Conservation (phyloP, 2,888 invertebrate genomes). For the Anticlea derivata region DNA sequence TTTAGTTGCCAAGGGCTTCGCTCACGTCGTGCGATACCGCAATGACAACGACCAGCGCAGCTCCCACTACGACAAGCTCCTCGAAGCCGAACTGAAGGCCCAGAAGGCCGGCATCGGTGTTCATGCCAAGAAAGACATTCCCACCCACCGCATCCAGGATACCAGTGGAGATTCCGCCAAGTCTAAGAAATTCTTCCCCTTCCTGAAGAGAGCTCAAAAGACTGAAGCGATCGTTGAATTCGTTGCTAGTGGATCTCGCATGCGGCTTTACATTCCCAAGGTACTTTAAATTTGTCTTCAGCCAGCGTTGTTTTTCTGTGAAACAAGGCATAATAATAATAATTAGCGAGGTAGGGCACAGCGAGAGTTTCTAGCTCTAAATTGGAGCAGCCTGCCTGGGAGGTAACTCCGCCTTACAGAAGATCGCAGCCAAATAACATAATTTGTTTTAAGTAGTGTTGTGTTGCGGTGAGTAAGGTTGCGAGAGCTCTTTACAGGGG, state of each 20-base stretch:
- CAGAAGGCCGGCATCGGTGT: conserved; percentile 91
- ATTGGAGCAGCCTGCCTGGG: no score
- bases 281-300: no score
- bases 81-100: conserved; percentile 97
- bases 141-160: conserved; percentile 93
- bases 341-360: no score
- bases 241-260: conserved; percentile 97
- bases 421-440: no score
- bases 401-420: no score
- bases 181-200: conserved; percentile 96
- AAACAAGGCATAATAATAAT: no score
- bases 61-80: conserved; percentile 94
- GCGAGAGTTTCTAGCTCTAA: no score
- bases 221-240: conserved; percentile 98
- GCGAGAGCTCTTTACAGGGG: no score
- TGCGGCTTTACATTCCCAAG: conserved; percentile 96
- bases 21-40: conserved; percentile 95
- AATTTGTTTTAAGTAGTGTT: no score
- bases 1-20: conserved; percentile 95
- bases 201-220: conserved; percentile 94
- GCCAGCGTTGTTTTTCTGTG: no score
- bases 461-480: no score
- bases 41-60: conserved; percentile 98
- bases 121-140: conserved; percentile 94
- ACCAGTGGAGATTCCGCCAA: conserved; percentile 91